Percentiles rank a stretch among this genome's conserved stretches.
Conservation (phyloP, 2,888 invertebrate species). For the Cantharis lateralis region DNA sequence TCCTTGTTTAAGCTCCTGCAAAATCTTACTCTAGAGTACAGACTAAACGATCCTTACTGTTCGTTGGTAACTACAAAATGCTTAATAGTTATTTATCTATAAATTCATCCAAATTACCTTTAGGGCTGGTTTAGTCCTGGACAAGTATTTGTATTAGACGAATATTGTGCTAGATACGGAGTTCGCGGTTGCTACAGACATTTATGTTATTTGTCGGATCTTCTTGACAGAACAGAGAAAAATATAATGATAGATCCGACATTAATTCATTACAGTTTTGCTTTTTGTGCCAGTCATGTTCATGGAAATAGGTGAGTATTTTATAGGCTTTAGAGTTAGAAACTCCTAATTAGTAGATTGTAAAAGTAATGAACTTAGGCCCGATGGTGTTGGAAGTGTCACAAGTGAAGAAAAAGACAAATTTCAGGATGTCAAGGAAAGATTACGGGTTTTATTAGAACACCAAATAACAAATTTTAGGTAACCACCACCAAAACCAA, state of each 20-base stretch:
- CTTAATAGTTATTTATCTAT: background rate
- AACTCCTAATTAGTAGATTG: conserved; percentile 54
- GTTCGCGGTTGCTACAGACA: conserved; percentile 97
- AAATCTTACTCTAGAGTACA: conserved; percentile 90
- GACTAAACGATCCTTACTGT: conserved; percentile 97
- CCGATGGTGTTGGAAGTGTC: conserved; percentile 98
- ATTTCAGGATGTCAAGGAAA: conserved; percentile 96
- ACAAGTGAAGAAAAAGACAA: conserved; percentile 97
- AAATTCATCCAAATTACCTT: conserved; percentile 32
- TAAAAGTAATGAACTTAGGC: conserved; percentile 68
- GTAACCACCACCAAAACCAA: conserved; percentile 53
- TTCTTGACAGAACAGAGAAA: conserved; percentile 93
- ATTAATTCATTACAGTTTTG: conserved; percentile 98
- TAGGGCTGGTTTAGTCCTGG: conserved; percentile 99
- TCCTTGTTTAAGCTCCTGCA: conserved; percentile 90
- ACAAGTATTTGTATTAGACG: conserved; percentile 97
- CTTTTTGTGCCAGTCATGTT: conserved; percentile 99
- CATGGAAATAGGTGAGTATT: conserved; percentile 91
- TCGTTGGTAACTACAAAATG: conserved; percentile 74
- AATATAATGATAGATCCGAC: conserved; percentile 95
- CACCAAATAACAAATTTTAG: conserved; percentile 99
- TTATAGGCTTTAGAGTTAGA: conserved; percentile 41
- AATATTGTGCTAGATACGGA: conserved; percentile 97
- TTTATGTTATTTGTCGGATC: conserved; percentile 92
- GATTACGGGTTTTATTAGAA: conserved; percentile 89